Percentiles rank a stretch among this genome's conserved stretches.
Conservation (phyloP, 2,113 vertebrate genomes). For the Columba janthina region DNA sequence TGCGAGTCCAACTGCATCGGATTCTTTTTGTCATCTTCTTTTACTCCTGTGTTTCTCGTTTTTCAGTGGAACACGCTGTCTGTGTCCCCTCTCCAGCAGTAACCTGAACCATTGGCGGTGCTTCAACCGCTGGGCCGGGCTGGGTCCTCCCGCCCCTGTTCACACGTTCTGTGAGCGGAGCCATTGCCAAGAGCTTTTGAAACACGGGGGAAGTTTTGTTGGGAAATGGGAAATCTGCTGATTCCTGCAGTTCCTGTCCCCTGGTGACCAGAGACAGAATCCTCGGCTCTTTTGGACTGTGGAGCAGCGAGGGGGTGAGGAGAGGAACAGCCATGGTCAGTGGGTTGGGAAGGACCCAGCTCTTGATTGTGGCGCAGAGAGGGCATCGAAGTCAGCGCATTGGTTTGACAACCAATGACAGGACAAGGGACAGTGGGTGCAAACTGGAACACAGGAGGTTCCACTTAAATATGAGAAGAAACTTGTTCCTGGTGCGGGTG, state of each 20-base stretch:
- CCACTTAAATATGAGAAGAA: too few species aligned
- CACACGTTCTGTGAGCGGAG: background rate
- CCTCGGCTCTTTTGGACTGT: background rate
- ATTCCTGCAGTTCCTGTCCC: background rate
- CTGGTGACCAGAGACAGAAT: background rate
- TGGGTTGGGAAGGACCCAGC: background rate
- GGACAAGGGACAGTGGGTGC: too few species aligned
- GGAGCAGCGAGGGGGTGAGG: background rate
- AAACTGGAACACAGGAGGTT: too few species aligned
- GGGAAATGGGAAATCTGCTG: constrained; percentile 24
- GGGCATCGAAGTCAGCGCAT: background rate
- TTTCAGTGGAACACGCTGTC: accelerated
- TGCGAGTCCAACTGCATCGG: background rate
- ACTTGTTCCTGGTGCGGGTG: too few species aligned
- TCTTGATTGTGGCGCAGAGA: background rate
- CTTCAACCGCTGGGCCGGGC: background rate
- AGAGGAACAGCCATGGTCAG: accelerated
- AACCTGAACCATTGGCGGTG: accelerated
- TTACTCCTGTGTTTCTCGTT: background rate
- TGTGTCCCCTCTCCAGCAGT: background rate
- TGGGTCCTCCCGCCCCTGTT: background rate
- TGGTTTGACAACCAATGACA: too few species aligned
- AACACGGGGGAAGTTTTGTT: background rate
- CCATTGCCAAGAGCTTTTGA: constrained; percentile 2
- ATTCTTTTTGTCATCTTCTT: background rate